These are phyloP conservation scores for Calameuta filiformis DNA, from an alignment of 2,888 invertebrate genomes.

Conservation along the genomic window DNA sequence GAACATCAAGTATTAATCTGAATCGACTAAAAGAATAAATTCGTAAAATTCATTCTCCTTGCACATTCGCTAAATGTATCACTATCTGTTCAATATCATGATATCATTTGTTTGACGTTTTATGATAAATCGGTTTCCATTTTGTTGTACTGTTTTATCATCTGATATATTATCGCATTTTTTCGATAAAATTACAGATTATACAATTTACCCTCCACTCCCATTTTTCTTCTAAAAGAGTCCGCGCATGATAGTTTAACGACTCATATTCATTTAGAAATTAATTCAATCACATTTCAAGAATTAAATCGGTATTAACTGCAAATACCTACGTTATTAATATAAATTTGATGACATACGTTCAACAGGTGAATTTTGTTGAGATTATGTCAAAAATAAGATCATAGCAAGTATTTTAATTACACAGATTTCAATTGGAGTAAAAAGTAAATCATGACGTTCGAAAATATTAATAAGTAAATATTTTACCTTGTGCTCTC, in stretches of 20 bases:
- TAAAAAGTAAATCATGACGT: background rate
- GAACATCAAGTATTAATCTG: too few species aligned
- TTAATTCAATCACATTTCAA: background rate
- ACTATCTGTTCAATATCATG: background rate
- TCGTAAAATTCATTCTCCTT: too few species aligned
- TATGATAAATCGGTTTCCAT: background rate
- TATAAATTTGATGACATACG: background rate
- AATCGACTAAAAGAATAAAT: too few species aligned
- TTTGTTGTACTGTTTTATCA: background rate
- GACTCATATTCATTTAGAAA: background rate
- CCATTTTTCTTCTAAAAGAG: background rate
- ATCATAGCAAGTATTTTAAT: background rate
- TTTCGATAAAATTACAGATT: background rate
- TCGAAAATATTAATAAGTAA: background rate
- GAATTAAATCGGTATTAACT: background rate
- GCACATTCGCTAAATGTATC: too few species aligned
- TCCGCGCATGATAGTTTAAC: background rate
- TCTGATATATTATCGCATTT: background rate
- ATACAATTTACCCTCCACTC: background rate
- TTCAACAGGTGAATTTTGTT: background rate
- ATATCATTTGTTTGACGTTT: background rate
- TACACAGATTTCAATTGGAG: background rate
- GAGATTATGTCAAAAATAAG: too few species aligned
- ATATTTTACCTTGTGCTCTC: constrained; percentile 14
- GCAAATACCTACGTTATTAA: too few species aligned